Percentiles rank a stretch among this genome's conserved stretches.
Evolutionary conservation across 2,797 vertebrate species (phyloP).

Genomic region (Staurois parvus): DNA sequence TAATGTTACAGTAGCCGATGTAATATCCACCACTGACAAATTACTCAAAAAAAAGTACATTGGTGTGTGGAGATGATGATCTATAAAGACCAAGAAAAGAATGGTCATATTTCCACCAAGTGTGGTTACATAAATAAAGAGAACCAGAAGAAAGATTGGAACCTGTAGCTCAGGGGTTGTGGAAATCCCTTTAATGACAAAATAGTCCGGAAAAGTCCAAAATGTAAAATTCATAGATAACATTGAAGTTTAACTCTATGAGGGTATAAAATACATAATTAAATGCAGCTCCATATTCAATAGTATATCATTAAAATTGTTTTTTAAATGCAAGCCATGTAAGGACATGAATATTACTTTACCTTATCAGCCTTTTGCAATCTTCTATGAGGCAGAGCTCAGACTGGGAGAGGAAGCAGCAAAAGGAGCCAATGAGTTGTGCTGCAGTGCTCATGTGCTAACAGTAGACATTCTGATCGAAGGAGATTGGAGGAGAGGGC

Average conservation of each 20-base stretch:
- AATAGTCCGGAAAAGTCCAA: neutral
- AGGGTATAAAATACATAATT: neutral
- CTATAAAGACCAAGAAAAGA: neutral
- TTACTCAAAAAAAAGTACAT: constrained; percentile 27
- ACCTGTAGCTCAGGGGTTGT: constrained; percentile 3
- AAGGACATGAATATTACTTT: no score
- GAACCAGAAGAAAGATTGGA: constrained; percentile 1
- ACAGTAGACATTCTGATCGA: no score
- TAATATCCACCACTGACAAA: constrained; percentile 16
- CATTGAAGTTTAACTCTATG: neutral
- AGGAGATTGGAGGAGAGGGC: no score
- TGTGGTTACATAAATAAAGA: constrained; percentile 5
- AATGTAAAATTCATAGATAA: neutral
- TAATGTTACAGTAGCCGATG: constrained; percentile 6
- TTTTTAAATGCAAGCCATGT: no score
- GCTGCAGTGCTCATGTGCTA: no score
- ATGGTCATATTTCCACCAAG: constrained; percentile 21
- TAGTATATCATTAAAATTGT: no score
- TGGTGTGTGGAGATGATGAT: constrained; percentile 10
- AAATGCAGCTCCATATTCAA: no score
- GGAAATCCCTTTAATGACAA: constrained; percentile 17
- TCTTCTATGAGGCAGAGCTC: no score
- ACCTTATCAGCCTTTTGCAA: no score
- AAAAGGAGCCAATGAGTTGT: no score
- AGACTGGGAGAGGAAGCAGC: no score